Conservation (phyloP, 1,140 invertebrate genomes). For the Ceratosolen solmsi region DNA sequence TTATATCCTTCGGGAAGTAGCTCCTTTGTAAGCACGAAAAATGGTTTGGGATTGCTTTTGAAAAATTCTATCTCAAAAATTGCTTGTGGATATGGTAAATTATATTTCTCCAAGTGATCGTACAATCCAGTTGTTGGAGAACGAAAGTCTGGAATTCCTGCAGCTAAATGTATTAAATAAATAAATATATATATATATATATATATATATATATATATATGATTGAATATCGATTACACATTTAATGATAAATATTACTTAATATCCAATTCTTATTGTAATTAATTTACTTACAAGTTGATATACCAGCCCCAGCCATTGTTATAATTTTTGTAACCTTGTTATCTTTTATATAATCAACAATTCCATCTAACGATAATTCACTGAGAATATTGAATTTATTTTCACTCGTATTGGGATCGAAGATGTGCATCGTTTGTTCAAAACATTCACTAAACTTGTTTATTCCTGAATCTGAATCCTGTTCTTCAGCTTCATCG, state of each 20-base stretch:
- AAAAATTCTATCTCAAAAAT: slow-evolving; percentile 95
- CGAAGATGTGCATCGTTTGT: slow-evolving; percentile 59
- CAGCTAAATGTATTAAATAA: slow-evolving; percentile 76
- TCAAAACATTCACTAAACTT: slow-evolving; percentile 63
- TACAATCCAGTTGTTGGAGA: slow-evolving; percentile 94
- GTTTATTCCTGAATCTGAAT: slow-evolving; percentile 58
- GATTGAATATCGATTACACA: too few relatives aligned
- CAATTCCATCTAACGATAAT: slow-evolving; percentile 77
- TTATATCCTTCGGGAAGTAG: slow-evolving; percentile 87
- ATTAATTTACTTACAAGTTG: slow-evolving; percentile 83
- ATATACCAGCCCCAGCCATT: slow-evolving; percentile 95
- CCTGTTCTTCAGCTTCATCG: slow-evolving; percentile 33
- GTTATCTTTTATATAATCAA: slow-evolving; percentile 57
- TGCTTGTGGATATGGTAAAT: slow-evolving; percentile 93
- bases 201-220: too few relatives aligned
- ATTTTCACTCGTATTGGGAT: slow-evolving; percentile 34
- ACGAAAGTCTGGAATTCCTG: slow-evolving; percentile 95
- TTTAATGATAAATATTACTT: slow-evolving; percentile 2
- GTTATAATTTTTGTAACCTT: slow-evolving; percentile 91
- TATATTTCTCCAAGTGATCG: slow-evolving; percentile 92
- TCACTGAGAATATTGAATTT: slow-evolving; percentile 64
- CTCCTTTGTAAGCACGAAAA: slow-evolving; percentile 89
- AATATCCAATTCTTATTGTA: background rate
- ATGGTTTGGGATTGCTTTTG: slow-evolving; percentile 86
- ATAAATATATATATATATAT: too few relatives aligned